phyloP scores from a whole-genome alignment of 2,888 invertebrate genomes.

The Eugnorisma glareosa region DNA sequence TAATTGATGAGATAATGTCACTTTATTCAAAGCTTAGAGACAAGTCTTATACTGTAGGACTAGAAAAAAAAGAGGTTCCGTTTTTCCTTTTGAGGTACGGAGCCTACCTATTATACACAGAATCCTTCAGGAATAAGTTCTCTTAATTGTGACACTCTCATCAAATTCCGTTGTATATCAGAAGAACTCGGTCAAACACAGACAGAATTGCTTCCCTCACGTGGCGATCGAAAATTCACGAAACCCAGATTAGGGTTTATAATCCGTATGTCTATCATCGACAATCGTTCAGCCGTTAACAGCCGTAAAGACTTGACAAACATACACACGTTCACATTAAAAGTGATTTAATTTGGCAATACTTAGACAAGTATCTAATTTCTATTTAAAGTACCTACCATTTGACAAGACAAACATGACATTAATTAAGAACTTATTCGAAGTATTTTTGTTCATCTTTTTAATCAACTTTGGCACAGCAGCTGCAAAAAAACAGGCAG shows the following conservation, averaged over 20 bases:
- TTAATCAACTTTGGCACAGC: neutral
- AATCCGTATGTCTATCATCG: neutral
- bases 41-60: too few relatives aligned
- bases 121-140: too few relatives aligned
- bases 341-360: neutral
- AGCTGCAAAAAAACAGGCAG: constrained; percentile 1
- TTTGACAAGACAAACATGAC: neutral
- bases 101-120: too few relatives aligned
- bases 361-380: neutral
- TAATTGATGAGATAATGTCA: neutral
- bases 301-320: neutral
- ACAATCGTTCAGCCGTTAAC: neutral
- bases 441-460: neutral
- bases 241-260: too few relatives aligned
- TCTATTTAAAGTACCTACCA: neutral
- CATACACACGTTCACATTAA: neutral
- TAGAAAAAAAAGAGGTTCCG: too few relatives aligned
- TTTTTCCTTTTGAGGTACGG: too few relatives aligned
- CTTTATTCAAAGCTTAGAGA: neutral
- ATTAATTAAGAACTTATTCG: neutral
- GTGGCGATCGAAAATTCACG: too few relatives aligned
- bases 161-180: too few relatives aligned
- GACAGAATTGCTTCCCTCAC: too few relatives aligned
- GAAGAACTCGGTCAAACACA: too few relatives aligned
- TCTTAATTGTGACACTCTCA: too few relatives aligned